These are phyloP conservation scores for Macrophya annulata DNA, from an alignment of 2,888 invertebrate species.

Conservation along the genomic window DNA sequence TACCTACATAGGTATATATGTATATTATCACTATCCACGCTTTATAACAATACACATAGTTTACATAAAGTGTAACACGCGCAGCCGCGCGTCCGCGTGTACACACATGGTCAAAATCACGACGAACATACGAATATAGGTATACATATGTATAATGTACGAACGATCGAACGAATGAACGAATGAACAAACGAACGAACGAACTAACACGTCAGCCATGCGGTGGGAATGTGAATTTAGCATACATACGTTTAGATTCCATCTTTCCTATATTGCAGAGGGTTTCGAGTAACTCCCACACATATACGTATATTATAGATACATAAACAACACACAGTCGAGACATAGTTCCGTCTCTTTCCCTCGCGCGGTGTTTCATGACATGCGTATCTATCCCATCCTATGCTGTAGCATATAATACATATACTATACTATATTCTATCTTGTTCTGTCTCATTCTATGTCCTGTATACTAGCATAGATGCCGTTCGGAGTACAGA, in stretches of 20 bases:
- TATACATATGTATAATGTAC: background rate
- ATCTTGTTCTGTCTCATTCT: constrained; percentile 22
- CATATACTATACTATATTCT: background rate
- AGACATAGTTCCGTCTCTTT: constrained; percentile 52
- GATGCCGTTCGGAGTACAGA: background rate
- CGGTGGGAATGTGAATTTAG: constrained; percentile 38
- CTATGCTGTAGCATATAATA: background rate
- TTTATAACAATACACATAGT: constrained; percentile 1
- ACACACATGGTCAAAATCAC: background rate
- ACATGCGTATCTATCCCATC: background rate
- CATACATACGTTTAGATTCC: constrained; percentile 45
- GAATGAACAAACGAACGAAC: background rate
- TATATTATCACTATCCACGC: constrained; percentile 3
- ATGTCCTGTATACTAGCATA: background rate
- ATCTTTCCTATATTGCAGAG: constrained; percentile 36
- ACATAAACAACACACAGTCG: constrained; percentile 16
- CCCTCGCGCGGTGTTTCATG: constrained; percentile 67
- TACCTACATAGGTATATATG: background rate
- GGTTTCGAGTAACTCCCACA: constrained; percentile 49
- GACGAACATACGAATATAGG: background rate
- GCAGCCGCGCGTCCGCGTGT: background rate
- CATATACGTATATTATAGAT: background rate
- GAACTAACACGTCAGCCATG: constrained; percentile 11
- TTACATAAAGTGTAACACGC: constrained; percentile 20
- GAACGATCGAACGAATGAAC: background rate